Conservation (phyloP, 1,140 invertebrate genomes). For the Drosophila asahinai region DNA sequence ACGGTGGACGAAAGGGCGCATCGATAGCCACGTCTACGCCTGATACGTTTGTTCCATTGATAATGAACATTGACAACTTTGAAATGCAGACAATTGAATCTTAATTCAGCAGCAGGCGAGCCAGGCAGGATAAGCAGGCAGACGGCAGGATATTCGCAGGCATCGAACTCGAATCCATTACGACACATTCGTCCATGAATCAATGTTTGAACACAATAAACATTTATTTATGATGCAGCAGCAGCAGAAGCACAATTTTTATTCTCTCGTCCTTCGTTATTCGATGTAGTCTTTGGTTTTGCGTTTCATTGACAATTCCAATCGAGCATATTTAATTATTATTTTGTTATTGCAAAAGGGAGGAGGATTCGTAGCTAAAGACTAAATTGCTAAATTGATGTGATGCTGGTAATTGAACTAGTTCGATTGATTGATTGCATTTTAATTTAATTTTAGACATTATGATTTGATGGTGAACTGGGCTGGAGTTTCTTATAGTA, state of each 20-base stretch:
- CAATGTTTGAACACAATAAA: conserved; percentile 73
- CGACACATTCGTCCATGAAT: conserved; percentile 56
- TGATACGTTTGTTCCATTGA: conserved; percentile 71
- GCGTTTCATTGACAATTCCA: conserved; percentile 26
- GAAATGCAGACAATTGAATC: conserved; percentile 82
- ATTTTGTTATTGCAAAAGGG: conserved; percentile 1
- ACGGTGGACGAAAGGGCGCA: conserved; percentile 31
- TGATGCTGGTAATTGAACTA: not conserved
- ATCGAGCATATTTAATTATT: conserved; percentile 40
- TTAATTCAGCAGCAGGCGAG: conserved; percentile 58
- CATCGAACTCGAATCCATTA: conserved; percentile 31
- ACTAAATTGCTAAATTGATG: conserved; percentile 4
- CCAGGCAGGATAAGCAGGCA: not conserved
- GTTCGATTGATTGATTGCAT: not conserved
- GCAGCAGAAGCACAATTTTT: conserved; percentile 18
- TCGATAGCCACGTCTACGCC: conserved; percentile 63
- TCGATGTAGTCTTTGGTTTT: conserved; percentile 9
- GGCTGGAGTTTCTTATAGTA: too few relatives aligned
- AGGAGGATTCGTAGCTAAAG: not conserved
- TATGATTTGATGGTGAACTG: too few relatives aligned
- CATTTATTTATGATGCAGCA: conserved; percentile 74
- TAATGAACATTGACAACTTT: conserved; percentile 80
- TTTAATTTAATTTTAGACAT: not conserved
- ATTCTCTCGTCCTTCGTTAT: conserved; percentile 7
- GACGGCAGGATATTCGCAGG: not conserved